Evolutionary conservation across 1,140 invertebrate genomes (phyloP).

Genomic region (Arctopsyche grandis): DNA sequence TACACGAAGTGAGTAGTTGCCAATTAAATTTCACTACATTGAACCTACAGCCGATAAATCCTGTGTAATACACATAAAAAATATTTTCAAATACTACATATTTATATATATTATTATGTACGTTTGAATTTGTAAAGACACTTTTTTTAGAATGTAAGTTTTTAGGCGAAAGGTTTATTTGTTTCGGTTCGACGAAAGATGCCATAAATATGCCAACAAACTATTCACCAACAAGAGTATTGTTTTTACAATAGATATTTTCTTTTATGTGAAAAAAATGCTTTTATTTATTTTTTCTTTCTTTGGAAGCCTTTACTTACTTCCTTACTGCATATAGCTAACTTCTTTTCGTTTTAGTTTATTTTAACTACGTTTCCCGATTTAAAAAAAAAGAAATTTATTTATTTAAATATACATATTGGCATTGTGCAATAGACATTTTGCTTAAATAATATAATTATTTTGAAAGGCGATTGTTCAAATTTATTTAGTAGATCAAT

Average conservation of each 20-base stretch:
- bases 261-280: constrained; percentile 16
- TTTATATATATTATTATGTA: too few relatives aligned
- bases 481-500: constrained; percentile 12
- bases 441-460: not conserved
- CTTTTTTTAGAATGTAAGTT: not conserved
- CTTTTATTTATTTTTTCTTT: constrained; percentile 7
- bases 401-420: too few relatives aligned
- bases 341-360: too few relatives aligned
- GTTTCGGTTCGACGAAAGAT: not conserved
- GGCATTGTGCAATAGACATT: too few relatives aligned
- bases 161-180: constrained; percentile 1
- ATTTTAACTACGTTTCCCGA: too few relatives aligned
- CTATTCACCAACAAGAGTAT: constrained; percentile 25
- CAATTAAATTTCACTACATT: constrained; percentile 36
- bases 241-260: constrained; percentile 23
- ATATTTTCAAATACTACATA: not conserved
- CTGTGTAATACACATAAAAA: not conserved
- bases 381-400: too few relatives aligned
- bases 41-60: not conserved
- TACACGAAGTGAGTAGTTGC: constrained; percentile 15
- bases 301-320: constrained; percentile 10
- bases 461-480: constrained; percentile 2
- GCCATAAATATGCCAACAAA: constrained; percentile 24
- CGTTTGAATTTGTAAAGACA: too few relatives aligned
- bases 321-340: not conserved